A percentile compares a stretch with the other conserved stretches of the same genome.
phyloP scores from a whole-genome alignment of 2,888 invertebrate species.

The Saturnia pavonia region DNA sequence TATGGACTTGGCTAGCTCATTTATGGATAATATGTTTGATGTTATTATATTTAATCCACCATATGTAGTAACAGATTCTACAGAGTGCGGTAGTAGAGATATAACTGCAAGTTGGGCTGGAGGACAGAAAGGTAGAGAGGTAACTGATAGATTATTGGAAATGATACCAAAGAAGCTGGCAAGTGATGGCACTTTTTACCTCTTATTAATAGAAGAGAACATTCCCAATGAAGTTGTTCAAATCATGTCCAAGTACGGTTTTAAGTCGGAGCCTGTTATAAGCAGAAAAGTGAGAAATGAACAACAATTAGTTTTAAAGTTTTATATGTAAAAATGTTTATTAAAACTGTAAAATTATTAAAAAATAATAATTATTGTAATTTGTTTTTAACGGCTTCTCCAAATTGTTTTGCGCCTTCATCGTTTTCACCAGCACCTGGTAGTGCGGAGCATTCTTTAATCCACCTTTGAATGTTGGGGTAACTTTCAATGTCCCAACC shows the following conservation, averaged over 20 bases:
- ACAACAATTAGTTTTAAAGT: slow-evolving; percentile 90
- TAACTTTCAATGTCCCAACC: slow-evolving; percentile 82
- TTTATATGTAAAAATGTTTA: slow-evolving; percentile 51
- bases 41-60: slow-evolving; percentile 98
- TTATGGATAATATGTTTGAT: slow-evolving; percentile 86
- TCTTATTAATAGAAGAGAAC: slow-evolving; percentile 95
- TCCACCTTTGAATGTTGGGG: slow-evolving; percentile 82
- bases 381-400: slow-evolving; percentile 80
- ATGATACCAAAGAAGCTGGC: slow-evolving; percentile 87
- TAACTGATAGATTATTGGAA: slow-evolving; percentile 88
- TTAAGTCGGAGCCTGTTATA: slow-evolving; percentile 83
- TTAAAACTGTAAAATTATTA: slow-evolving; percentile 33
- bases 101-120: slow-evolving; percentile 90
- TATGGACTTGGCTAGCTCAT: slow-evolving; percentile 84
- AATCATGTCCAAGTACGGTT: slow-evolving; percentile 81
- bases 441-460: slow-evolving; percentile 79
- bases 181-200: slow-evolving; percentile 90
- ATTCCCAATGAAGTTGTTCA: slow-evolving; percentile 86
- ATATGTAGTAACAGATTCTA: slow-evolving; percentile 93
- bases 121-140: slow-evolving; percentile 87
- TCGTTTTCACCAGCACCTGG: slow-evolving; percentile 83
- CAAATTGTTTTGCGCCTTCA: slow-evolving; percentile 81
- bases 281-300: slow-evolving; percentile 93
- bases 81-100: slow-evolving; percentile 84
- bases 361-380: slow-evolving; percentile 44